Conservation (phyloP, 2,888 invertebrate genomes). For the Endotricha flammealis region DNA sequence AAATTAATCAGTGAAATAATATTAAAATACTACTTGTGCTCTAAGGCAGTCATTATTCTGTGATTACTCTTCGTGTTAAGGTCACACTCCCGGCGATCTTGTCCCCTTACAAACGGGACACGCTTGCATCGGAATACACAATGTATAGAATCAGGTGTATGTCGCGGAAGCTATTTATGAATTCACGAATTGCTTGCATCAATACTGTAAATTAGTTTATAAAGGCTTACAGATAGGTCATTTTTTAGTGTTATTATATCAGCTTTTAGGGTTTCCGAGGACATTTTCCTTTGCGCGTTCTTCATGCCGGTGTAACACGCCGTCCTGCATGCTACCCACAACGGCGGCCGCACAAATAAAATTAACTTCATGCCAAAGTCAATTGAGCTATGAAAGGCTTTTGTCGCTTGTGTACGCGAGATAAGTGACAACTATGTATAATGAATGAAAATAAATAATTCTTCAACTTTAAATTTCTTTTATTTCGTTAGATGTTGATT, state of each 20-base stretch:
- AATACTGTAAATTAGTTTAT: conserved; percentile 12
- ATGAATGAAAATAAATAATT: conserved; percentile 72
- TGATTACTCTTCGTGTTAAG: conserved; percentile 9
- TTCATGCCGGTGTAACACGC: background rate
- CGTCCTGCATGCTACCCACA: background rate
- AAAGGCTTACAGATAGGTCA: conserved; percentile 14
- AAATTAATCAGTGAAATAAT: conserved; percentile 4
- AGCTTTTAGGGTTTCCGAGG: conserved; percentile 13
- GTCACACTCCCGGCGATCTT: background rate
- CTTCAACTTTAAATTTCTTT: conserved; percentile 70
- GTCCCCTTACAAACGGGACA: background rate
- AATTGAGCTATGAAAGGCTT: conserved; percentile 76
- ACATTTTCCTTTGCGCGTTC: conserved; percentile 24
- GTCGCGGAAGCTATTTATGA: background rate
- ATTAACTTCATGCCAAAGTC: conserved; percentile 76
- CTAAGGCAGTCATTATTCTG: conserved; percentile 9
- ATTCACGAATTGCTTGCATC: conserved; percentile 5
- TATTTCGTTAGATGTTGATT: no score
- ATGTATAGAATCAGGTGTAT: background rate
- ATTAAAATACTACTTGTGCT: conserved; percentile 2
- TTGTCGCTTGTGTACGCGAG: conserved; percentile 71
- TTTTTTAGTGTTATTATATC: conserved; percentile 22
- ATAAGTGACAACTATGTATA: conserved; percentile 74
- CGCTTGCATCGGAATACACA: background rate
- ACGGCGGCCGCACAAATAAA: conserved; percentile 62